Evolutionary conservation across 92 coral and sea anemone species (phyloP), one percentile per base, ranked within the genome.

Genomic region (Paramuricea clavata): DNA sequence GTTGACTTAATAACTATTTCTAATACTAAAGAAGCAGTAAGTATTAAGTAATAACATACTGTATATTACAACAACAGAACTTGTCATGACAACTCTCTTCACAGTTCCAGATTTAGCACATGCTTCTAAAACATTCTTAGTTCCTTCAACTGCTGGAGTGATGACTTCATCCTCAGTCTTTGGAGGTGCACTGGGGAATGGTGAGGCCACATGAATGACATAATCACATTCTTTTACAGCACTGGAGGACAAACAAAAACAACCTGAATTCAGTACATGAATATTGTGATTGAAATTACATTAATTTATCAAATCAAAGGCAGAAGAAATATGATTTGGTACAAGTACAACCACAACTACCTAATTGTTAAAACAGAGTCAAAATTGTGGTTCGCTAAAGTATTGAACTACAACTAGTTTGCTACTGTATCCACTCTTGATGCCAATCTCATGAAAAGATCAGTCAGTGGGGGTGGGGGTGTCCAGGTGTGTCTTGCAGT

Each of bases 121-220:
- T 5, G 99, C 99, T 82, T 94, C 91, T 52, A 97, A 76, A 17
- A 97, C 98, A 90, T 87, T 97, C 61, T 71, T 90, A 2, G 99
- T 93, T 73, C 99, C 99, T 25, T 97, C 98, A 7, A 97, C 99
- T 11, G 99, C 99, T 17, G 99, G 99, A 59, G 93, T 87, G 62
- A 97, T 94, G 2, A 97, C 60, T 41, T 97, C 99, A 92, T 91
- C 93, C 75, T 97, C 99, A 54, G 88, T 92, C 28, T 61, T 70
- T 27, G 99, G 99, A 82, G 86, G 87, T 28, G 90, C 49, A 1
- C 87, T 91, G 5, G 98, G 98, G 80, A 97, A 97, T 50, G 99
- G 99, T 19, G 99, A 97, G 1, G 98, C 99, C 85, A 94, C 94
- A 61, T 97, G 99, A 67, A 97, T 54, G 21, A 97, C 99, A 90